These are phyloP conservation scores for Lophotis ruficrista DNA, from an alignment of 2,113 vertebrate genomes.

Conservation along the genomic window DNA sequence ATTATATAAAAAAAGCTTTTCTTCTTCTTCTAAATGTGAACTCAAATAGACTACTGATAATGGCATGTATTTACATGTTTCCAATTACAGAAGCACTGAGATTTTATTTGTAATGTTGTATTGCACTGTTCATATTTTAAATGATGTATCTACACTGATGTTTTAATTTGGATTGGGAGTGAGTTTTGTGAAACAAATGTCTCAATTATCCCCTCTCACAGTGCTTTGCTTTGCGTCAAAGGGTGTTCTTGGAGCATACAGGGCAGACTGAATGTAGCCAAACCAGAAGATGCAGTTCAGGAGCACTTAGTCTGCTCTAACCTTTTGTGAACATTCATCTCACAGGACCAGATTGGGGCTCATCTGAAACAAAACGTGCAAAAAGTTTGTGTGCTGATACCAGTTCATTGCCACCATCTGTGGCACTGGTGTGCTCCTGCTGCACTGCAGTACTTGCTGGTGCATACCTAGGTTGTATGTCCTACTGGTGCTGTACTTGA, in stretches of 20 bases:
- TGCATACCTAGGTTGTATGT: not conserved
- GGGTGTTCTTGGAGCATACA: rapidly evolving
- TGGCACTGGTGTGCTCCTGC: not conserved
- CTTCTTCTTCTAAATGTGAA: not conserved
- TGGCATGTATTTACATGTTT: not conserved
- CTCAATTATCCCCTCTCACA: not conserved
- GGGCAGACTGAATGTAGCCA: not conserved
- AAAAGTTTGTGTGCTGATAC: not conserved
- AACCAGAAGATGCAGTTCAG: not conserved
- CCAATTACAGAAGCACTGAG: not conserved
- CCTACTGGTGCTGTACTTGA: not conserved
- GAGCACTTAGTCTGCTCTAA: not conserved
- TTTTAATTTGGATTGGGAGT: not conserved
- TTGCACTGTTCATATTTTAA: not conserved
- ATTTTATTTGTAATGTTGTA: not conserved
- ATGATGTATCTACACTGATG: not conserved
- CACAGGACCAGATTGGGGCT: not conserved
- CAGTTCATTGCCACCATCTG: not conserved
- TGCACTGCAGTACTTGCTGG: not conserved
- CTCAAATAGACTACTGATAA: not conserved
- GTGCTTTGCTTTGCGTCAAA: not conserved
- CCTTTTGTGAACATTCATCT: not conserved
- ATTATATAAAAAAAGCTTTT: not conserved
- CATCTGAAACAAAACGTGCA: not conserved
- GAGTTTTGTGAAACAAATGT: not conserved